A percentile compares a stretch with the other conserved stretches of the same genome.
These are phyloP conservation scores for Aptenodytes patagonicus DNA, from an alignment of 2,113 vertebrate species.

Conservation along the genomic window DNA sequence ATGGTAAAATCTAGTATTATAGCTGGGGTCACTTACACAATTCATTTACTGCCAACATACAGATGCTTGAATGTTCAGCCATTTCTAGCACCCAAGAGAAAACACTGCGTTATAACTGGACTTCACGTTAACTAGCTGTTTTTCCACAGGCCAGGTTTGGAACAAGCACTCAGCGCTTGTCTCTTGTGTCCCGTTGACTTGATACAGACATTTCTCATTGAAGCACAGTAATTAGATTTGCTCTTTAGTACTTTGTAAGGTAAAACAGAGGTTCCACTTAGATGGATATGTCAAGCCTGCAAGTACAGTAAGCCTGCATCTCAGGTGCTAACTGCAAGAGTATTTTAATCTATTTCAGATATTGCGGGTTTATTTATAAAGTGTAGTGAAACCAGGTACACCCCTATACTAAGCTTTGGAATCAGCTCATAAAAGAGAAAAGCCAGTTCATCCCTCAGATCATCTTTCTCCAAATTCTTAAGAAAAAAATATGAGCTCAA, in stretches of 20 bases:
- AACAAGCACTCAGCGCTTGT: background rate
- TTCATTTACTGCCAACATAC: background rate
- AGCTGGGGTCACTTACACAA: conserved; percentile 24
- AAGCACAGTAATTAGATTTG: conserved; percentile 52
- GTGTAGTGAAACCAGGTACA: background rate
- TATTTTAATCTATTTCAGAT: background rate
- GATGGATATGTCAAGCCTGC: background rate
- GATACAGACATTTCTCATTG: conserved; percentile 28
- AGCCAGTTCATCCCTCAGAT: background rate
- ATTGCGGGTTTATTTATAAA: background rate
- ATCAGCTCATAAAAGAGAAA: background rate
- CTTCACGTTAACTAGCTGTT: conserved; percentile 14
- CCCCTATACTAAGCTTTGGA: background rate
- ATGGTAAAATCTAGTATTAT: background rate
- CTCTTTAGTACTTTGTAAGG: conserved; percentile 35
- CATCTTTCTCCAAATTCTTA: background rate
- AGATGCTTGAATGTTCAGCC: background rate
- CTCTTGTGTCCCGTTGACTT: conserved; percentile 8
- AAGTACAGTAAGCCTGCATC: background rate
- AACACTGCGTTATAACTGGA: conserved; percentile 15
- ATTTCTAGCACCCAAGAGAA: conserved; percentile 25
- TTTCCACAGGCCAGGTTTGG: conserved; percentile 12
- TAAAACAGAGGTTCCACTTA: background rate
- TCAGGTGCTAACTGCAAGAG: background rate
- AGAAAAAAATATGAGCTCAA: accelerated